A percentile compares a stretch with the other conserved stretches of the same genome.
Evolutionary conservation across 2,113 vertebrate species (phyloP).

Genomic region (Cranoglanis bouderius): DNA sequence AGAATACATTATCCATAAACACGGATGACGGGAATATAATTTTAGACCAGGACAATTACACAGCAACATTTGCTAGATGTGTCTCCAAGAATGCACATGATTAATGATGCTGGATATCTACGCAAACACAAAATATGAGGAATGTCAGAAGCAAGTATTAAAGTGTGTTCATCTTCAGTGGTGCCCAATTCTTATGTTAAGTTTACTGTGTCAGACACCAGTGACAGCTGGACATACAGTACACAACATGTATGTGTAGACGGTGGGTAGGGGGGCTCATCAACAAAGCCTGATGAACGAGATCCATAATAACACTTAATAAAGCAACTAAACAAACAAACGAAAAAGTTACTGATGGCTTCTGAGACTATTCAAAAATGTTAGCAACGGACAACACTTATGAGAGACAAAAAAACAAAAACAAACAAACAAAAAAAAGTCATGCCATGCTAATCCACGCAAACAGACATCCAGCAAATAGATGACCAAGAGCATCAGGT

Average conservation of each 20-base stretch:
- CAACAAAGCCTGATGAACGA: not conserved
- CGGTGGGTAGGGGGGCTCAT: not conserved
- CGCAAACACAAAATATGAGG: not conserved
- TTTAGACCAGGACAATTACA: not conserved
- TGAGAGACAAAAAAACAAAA: not conserved
- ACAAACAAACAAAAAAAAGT: not conserved
- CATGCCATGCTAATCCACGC: slow-evolving; percentile 44
- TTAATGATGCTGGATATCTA: not conserved
- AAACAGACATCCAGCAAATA: slow-evolving; percentile 14
- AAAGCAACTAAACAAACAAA: not conserved
- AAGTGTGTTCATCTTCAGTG: not conserved
- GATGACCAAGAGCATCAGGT: not conserved
- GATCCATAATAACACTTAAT: not conserved
- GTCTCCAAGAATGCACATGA: not conserved
- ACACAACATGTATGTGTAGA: not conserved
- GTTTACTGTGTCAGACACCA: not conserved
- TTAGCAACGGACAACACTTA: slow-evolving; percentile 17
- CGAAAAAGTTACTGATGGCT: not conserved
- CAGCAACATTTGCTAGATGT: too few species aligned
- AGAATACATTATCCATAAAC: not conserved
- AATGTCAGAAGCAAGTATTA: not conserved
- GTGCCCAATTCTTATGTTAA: not conserved
- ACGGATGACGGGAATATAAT: not conserved
- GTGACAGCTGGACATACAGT: not conserved
- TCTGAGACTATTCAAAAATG: slow-evolving; percentile 32